Evolutionary conservation across 2,113 vertebrate genomes (phyloP).

Genomic region (Perognathus longimembris): DNA sequence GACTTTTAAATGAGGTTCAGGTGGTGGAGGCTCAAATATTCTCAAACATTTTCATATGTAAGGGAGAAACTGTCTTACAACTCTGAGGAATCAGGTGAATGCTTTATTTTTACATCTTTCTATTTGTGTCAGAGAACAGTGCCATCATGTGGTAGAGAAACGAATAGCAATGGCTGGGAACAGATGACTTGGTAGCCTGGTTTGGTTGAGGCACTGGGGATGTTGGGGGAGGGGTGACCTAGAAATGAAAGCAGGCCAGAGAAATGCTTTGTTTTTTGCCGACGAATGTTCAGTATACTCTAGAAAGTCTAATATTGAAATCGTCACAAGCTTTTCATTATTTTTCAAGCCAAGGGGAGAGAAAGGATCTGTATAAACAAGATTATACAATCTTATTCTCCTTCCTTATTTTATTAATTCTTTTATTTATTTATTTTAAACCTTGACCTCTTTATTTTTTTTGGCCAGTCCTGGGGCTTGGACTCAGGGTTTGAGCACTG

Average conservation of each 20-base stretch:
- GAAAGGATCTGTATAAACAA: not conserved
- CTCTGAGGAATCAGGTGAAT: no score
- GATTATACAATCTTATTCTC: not conserved
- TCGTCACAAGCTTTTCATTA: not conserved
- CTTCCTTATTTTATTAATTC: no score
- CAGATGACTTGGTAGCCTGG: not conserved
- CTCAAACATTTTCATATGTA: not conserved
- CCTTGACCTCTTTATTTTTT: no score
- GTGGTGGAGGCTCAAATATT: not conserved
- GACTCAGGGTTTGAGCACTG: no score
- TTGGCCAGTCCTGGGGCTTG: no score
- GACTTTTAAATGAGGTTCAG: not conserved
- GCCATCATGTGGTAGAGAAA: conserved; percentile 19
- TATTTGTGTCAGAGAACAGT: not conserved
- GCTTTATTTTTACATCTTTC: not conserved
- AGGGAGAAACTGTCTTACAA: not conserved
- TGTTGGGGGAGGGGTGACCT: accelerated
- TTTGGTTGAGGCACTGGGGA: no score
- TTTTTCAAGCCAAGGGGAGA: not conserved
- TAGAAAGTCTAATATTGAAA: not conserved
- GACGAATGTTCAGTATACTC: not conserved
- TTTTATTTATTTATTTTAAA: no score
- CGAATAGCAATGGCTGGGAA: not conserved
- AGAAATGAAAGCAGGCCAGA: not conserved
- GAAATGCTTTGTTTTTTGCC: not conserved